Evolutionary conservation across 2,113 vertebrate species (phyloP), one percentile per base, ranked within the genome.

Genomic region (Tachysurus fulvidraco): DNA sequence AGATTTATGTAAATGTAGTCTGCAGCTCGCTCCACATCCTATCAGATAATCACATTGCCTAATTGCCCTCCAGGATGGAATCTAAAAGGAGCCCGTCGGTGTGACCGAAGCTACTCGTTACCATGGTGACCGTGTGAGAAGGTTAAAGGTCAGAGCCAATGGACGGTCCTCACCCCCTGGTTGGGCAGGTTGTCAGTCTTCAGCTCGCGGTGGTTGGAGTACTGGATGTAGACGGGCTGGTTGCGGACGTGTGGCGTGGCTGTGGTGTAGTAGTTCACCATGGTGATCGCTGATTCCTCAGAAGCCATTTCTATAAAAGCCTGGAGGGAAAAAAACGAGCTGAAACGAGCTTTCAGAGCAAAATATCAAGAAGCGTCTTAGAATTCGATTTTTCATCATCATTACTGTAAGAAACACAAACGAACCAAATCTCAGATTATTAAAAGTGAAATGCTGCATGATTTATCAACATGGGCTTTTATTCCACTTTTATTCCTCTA

Each of bases 291-390:
- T 93, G 94, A 93, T 94, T 97, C 96, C 92, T 96, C 88, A 71
- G 96, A 95, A 94, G 94, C 95, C 96, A 97, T 96, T 95, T 97
- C 96, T 93, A 97, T 94, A 91, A 97, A 94, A 87, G 97, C 97
- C 96, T 97, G 74, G 23, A n/a, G 46, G 13, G 2, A 80, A 57
- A 54, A 54, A 50, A 50, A 4, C 0, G 5, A 30, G 4, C 14
- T 1, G 16, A 41, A 57, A 5, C 57, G 17, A 36, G 41, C 52
- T 23, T 74, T 23, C 19, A 13, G 73, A 80, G 78, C 2, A 55
- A 79, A 79, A 30, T 55, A 30, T 3, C 71, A 46, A 25, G 41
- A 74, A 50, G 69, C 7, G 21, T 36, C 28, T 69, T 17, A 69
- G 67, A 28, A 36, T 44, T 73, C 10, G 13, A 50, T 1, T 0